Evolutionary conservation across 2,797 vertebrate genomes (phyloP), one percentile per base, ranked within the genome.

Genomic region (Fistularia commersonii): DNA sequence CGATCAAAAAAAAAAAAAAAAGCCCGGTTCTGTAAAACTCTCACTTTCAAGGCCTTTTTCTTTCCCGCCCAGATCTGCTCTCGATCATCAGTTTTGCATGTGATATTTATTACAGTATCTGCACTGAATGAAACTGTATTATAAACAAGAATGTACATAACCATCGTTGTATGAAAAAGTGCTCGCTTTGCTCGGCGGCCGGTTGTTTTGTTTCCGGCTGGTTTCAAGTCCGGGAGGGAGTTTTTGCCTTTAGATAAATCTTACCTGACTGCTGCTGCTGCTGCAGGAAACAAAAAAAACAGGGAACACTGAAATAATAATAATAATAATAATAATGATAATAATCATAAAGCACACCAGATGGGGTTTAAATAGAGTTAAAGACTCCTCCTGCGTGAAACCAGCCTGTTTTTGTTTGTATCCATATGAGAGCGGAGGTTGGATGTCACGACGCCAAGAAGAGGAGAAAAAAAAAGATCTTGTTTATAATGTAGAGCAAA

Each of bases 81-180:
- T 81, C 74, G 74, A 68, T 60, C 72, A 65, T 80, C 13, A 11
- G 77, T 78, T 41, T 85, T 87, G 87, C 84, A 88, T 87, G 87
- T 82, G 63, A 51, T 87, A 79, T 81, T 82, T 85, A 85, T 80
- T 77, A 74, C 76, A 82, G 69, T 81, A 81, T 84, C 81, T 87
- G 80, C 81, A 86, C 82, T 85, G 84, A 87, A 87, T 86, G 82
- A 84, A 69, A 55, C 71, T 88, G 86, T 81, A 82, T 70, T 73
- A 89, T 83, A 83, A 80, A 86, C 69, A 81, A 83, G 87, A 87
- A 87, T 91, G 88, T 91, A 90, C 69, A 90, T 84, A 85, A 69
- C 65, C 77, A 83, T 79, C 57, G 51, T 79, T 74, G 43, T 76
- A 80, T 73, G 79, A 79, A 76, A 64, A 57, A n/a, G 49, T 45